Conservation (phyloP, 2,797 vertebrate species). For the Poeciliopsis paucimaculata region DNA sequence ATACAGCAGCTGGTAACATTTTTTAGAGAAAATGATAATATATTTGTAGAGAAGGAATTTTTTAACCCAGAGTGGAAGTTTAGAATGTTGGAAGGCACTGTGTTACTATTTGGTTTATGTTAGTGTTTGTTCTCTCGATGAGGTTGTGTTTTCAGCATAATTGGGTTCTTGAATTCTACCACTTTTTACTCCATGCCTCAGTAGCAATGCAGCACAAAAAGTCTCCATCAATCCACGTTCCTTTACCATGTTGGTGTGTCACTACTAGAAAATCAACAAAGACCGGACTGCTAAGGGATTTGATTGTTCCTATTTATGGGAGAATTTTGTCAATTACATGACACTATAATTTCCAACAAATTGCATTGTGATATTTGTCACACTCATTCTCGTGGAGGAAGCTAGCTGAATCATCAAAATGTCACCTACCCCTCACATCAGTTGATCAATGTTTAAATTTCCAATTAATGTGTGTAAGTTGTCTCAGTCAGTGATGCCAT, state of each 20-base stretch:
- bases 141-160: constrained; percentile 54
- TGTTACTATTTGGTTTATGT: constrained; percentile 43
- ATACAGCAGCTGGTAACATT: constrained; percentile 11
- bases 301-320: constrained; percentile 57
- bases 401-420: constrained; percentile 25
- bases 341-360: constrained; percentile 45
- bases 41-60: neutral
- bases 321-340: constrained; percentile 54
- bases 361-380: constrained; percentile 29
- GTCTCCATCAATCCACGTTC: constrained; percentile 57
- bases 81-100: neutral
- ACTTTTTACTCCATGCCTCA: constrained; percentile 72
- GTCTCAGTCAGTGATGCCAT: constrained; percentile 41
- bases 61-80: neutral
- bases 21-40: neutral
- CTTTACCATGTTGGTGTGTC: constrained; percentile 67
- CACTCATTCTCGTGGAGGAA: constrained; percentile 28
- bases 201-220: constrained; percentile 71
- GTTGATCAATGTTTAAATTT: constrained; percentile 32
- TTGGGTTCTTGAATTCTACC: constrained; percentile 71
- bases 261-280: constrained; percentile 67
- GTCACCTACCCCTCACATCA: neutral
- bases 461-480: constrained; percentile 27
- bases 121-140: constrained; percentile 58
- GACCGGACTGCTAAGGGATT: constrained; percentile 56